Conservation (phyloP, 35 echinoderm and acorn worm species). For the Lytechinus pictus region DNA sequence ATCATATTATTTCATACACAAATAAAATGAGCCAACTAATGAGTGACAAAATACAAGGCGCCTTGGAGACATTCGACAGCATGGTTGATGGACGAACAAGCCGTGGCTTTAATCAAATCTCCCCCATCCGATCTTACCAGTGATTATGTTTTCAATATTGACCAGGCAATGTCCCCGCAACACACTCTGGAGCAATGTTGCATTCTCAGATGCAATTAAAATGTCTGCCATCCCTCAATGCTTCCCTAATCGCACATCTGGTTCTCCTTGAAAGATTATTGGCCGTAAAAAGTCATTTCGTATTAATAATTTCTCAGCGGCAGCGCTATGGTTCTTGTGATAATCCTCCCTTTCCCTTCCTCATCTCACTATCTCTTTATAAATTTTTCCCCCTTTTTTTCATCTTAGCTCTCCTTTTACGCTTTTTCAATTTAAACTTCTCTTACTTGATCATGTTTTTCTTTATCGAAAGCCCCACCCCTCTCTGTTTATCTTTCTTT, state of each 20-base stretch:
- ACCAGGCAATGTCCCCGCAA: background rate
- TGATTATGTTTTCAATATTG: slow-evolving; percentile 5
- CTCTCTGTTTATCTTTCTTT: too few species aligned
- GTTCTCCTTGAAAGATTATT: background rate
- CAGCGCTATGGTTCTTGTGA: background rate
- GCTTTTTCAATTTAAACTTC: too few species aligned
- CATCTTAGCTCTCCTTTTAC: too few species aligned
- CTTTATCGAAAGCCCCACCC: too few species aligned
- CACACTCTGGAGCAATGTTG: too few species aligned
- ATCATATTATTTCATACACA: background rate
- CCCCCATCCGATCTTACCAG: background rate
- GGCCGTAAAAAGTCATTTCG: background rate
- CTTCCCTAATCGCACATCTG: background rate
- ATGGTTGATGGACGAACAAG: background rate
- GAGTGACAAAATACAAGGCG: background rate
- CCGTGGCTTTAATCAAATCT: background rate
- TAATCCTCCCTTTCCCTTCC: background rate
- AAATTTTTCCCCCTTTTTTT: background rate
- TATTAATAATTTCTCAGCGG: background rate
- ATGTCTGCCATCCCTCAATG: background rate
- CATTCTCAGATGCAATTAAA: background rate
- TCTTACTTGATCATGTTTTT: too few species aligned
- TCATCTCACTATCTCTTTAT: background rate
- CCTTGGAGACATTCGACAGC: background rate
- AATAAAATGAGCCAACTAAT: background rate